Conservation (phyloP, 2,113 vertebrate species). For the Oreochromis tanganicae region DNA sequence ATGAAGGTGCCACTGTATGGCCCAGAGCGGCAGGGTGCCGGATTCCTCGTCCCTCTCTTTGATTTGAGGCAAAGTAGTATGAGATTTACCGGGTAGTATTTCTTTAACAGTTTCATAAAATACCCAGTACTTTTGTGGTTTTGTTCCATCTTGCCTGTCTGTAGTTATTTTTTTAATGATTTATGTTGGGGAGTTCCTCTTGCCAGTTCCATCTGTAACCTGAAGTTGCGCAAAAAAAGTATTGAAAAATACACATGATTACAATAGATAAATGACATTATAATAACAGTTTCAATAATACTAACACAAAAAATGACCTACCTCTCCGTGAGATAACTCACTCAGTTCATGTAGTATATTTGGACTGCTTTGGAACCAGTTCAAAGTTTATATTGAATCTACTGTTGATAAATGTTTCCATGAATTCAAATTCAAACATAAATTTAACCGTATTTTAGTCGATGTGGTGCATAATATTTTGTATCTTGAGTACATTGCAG, state of each 20-base stretch:
- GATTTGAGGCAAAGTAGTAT: conserved; percentile 18
- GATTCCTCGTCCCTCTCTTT: conserved; percentile 7
- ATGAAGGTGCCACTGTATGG: conserved; percentile 39
- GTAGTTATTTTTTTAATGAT: neutral
- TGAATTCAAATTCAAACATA: neutral
- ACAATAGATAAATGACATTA: neutral
- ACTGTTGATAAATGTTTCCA: neutral
- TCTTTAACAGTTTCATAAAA: neutral
- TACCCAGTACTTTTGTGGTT: neutral
- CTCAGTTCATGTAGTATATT: neutral
- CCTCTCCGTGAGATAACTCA: neutral
- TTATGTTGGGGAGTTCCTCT: neutral
- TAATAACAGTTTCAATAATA: neutral
- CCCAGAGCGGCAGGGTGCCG: neutral
- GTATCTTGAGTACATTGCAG: neutral
- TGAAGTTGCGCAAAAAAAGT: neutral
- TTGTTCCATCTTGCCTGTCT: neutral
- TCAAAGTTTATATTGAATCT: neutral
- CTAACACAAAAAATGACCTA: neutral
- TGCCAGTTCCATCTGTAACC: neutral
- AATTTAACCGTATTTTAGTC: neutral
- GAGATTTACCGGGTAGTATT: conserved; percentile 16
- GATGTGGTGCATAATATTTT: neutral
- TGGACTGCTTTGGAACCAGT: neutral
- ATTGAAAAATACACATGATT: neutral